These are phyloP conservation scores for Leptinotarsa tumamoca DNA, from an alignment of 2,888 invertebrate genomes.

Conservation along the genomic window DNA sequence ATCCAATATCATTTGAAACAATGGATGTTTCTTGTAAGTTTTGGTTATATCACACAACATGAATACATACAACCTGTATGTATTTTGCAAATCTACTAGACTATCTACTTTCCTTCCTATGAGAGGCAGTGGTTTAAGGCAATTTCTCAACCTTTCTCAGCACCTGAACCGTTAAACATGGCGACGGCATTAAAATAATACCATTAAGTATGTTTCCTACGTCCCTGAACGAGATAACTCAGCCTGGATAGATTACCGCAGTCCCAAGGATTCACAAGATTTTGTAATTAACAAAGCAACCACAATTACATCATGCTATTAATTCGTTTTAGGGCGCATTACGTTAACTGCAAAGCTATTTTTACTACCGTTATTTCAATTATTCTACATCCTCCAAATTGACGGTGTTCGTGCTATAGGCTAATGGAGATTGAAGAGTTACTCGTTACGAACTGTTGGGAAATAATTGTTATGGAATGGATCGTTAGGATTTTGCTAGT, in stretches of 20 bases:
- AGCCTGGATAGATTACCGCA: slow-evolving; percentile 33
- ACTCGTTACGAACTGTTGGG: not conserved
- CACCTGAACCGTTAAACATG: not conserved
- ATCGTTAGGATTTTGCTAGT: not conserved
- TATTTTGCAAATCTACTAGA: too few species aligned
- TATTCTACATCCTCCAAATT: slow-evolving; percentile 29
- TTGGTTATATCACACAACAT: too few species aligned
- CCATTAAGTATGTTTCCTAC: slow-evolving; percentile 23
- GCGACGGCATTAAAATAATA: slow-evolving; percentile 4
- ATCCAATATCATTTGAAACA: too few species aligned
- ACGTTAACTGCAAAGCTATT: slow-evolving; percentile 32
- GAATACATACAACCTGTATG: too few species aligned
- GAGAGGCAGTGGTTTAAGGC: too few species aligned
- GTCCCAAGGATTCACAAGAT: slow-evolving; percentile 34
- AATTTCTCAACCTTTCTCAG: slow-evolving; percentile 1
- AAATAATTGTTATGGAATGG: not conserved
- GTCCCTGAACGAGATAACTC: slow-evolving; percentile 33
- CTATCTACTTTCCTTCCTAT: too few species aligned
- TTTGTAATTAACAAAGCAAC: slow-evolving; percentile 43
- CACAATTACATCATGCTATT: slow-evolving; percentile 41
- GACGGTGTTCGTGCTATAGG: slow-evolving; percentile 1
- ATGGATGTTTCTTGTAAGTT: too few species aligned
- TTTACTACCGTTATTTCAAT: slow-evolving; percentile 38
- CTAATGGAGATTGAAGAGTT: slow-evolving; percentile 17
- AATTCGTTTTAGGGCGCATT: slow-evolving; percentile 40